phyloP scores from a whole-genome alignment of 2,797 vertebrate species.

The Hemitrygon akajei region DNA sequence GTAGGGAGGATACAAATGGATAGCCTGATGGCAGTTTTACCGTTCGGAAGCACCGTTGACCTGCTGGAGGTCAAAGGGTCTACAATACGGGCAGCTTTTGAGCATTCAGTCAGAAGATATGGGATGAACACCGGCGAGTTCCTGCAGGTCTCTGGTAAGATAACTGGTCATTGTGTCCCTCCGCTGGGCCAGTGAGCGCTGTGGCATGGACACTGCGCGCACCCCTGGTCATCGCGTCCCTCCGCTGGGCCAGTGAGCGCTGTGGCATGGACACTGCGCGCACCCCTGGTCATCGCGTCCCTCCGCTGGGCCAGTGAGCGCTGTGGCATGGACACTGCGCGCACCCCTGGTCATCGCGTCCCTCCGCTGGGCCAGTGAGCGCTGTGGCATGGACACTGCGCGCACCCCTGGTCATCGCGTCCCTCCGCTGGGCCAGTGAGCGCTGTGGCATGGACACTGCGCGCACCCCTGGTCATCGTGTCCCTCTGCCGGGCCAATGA shows the following conservation, averaged over 20 bases:
- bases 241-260: no score
- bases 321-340: background rate
- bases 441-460: no score
- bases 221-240: no score
- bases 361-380: background rate
- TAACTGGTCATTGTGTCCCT: no score
- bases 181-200: background rate
- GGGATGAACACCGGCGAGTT: constrained; percentile 75
- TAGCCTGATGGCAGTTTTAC: constrained; percentile 74
- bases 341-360: no score
- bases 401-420: no score
- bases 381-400: background rate
- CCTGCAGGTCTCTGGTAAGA: constrained; percentile 83
- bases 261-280: no score
- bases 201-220: no score
- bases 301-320: background rate
- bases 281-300: no score
- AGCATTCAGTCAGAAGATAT: constrained; percentile 71
- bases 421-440: no score
- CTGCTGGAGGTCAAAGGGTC: constrained; percentile 73
- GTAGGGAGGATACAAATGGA: constrained; percentile 80
- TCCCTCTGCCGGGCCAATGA: background rate
- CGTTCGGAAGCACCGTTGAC: constrained; percentile 82
- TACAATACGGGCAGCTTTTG: constrained; percentile 72
- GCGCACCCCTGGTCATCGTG: no score